These are phyloP conservation scores for Allobates femoralis DNA, from an alignment of 2,797 vertebrate genomes.

Conservation along the genomic window DNA sequence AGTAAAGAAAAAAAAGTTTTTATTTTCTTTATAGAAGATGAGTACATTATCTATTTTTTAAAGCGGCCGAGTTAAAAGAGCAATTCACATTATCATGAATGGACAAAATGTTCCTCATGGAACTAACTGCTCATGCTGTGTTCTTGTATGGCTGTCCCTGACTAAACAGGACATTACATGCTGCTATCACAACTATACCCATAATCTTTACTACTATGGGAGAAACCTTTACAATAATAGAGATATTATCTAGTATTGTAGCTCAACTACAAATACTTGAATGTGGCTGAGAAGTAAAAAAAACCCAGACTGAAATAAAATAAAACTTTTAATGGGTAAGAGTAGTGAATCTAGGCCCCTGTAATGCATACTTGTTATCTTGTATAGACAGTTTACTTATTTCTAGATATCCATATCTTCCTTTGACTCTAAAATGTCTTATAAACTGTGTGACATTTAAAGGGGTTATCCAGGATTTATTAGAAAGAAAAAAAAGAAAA, in stretches of 20 bases:
- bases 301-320: no score
- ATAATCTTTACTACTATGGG: neutral
- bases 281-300: no score
- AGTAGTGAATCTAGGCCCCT: no score
- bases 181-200: neutral
- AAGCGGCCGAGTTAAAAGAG: neutral
- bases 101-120: neutral
- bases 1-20: conserved; percentile 3
- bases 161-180: conserved; percentile 1
- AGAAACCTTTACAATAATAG: neutral
- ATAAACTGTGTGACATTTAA: no score
- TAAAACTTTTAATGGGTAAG: no score
- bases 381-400: no score
- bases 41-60: conserved; percentile 3
- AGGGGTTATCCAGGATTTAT: no score
- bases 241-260: neutral
- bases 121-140: neutral
- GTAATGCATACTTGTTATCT: no score
- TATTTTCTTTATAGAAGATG: neutral
- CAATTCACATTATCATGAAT: conserved; percentile 9
- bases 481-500: no score
- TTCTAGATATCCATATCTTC: no score
- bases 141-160: neutral
- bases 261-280: no score
- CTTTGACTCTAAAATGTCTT: no score